Base-by-base conservation (phyloP, 2,888 invertebrate species). In the Amphimallon solstitiale region DNA sequence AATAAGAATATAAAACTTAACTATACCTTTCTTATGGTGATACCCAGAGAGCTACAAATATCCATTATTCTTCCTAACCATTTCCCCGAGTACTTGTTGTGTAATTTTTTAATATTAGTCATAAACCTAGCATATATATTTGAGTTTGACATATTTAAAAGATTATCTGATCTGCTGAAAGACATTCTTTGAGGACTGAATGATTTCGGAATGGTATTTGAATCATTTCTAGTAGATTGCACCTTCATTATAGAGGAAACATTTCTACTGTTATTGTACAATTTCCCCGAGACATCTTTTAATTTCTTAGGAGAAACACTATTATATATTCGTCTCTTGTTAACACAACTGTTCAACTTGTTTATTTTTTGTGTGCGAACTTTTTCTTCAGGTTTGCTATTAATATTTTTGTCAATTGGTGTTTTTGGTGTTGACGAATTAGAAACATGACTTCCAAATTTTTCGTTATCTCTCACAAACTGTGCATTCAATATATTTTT, bases 21-120 rank as follows among this genome's bases (percentile, higher is more conserved):
- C n/a, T 10, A 74, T 67, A 79, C 79, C 70, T 74, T 76, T 70
- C 72, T 78, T 19, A 79, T 49, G 19, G 75, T 73, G 9, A 76
- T 60, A 17, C 78, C 77, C 4, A 80, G 52, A 62, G 76, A 76
- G 6, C 71, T 64, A 60, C 77, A 78, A 6, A 76, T 59, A 14
- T 77, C 74, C 21, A 76, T 65, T 19, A 78, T 69, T 49, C 72
- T 74, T 17, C 54, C 60, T 2, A 76, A 71, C 75, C 77, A 76
- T 14, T 69, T 75, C 1, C 73, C 71, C 1, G 77, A 73, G 59
- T 67, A 72, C 12, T 70, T 68, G 54, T 68, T 70, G 21, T 77
- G 74, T 52, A 73, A 76, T 54, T 70, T 74, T 65, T 74, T 75
- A 6, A 79, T 56, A 37, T 69, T 71, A n/a, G 65, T 66, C 34